Evolutionary conservation across 1,140 invertebrate genomes (phyloP).

Genomic region (Cotesia chilonis): DNA sequence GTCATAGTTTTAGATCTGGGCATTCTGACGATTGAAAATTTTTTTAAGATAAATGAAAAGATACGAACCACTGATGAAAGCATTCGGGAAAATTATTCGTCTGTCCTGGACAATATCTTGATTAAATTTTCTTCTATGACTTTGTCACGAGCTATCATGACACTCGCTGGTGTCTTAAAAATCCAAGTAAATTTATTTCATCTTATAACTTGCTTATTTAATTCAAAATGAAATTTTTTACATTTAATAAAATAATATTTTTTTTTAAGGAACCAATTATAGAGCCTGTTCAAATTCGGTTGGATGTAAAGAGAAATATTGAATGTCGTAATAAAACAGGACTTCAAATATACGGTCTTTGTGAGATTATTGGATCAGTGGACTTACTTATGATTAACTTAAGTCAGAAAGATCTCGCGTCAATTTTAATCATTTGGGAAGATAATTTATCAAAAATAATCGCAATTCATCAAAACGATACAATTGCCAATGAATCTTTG

Average conservation of each 20-base stretch:
- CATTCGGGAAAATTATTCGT: slow-evolving; percentile 41
- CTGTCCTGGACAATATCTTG: slow-evolving; percentile 75
- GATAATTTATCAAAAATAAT: slow-evolving; percentile 68
- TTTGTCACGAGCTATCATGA: slow-evolving; percentile 77
- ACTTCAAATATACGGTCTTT: slow-evolving; percentile 62
- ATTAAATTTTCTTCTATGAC: slow-evolving; percentile 75
- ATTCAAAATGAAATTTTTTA: not conserved
- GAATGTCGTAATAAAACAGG: slow-evolving; percentile 48
- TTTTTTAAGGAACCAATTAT: slow-evolving; percentile 75
- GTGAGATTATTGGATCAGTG: slow-evolving; percentile 74
- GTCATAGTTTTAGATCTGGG: slow-evolving; percentile 81
- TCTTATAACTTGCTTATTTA: not conserved
- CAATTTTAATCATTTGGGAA: slow-evolving; percentile 74
- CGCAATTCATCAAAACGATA: slow-evolving; percentile 29
- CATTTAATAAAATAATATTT: slow-evolving; percentile 33
- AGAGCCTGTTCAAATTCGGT: slow-evolving; percentile 76
- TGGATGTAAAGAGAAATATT: slow-evolving; percentile 77
- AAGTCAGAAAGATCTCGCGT: slow-evolving; percentile 77
- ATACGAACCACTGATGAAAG: slow-evolving; percentile 42
- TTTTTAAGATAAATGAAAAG: slow-evolving; percentile 74
- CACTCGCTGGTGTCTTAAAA: slow-evolving; percentile 74
- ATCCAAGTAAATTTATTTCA: slow-evolving; percentile 68
- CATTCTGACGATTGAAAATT: slow-evolving; percentile 79
- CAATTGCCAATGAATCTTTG: not conserved
- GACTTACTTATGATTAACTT: slow-evolving; percentile 75